Evolutionary conservation across 2,797 vertebrate species (phyloP), one percentile per base, ranked within the genome.

Genomic region (Clarias platycephalus): DNA sequence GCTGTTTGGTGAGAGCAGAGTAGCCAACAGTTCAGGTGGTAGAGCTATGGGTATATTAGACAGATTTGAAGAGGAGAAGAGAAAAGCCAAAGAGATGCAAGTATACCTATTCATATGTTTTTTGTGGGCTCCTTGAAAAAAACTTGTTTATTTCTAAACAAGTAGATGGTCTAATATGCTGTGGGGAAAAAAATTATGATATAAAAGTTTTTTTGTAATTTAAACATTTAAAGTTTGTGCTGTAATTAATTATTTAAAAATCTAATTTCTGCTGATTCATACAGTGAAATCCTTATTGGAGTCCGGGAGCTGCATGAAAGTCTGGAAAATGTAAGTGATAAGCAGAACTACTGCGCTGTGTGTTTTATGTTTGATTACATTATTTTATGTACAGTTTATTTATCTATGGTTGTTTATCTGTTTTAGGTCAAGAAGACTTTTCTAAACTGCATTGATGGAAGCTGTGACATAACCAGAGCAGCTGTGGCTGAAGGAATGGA

Each of bases 21-120:
- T 80, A 31, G 15, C 91, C 83, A 90, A 88, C 90, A 92, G 94
- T 86, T 89, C 90, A 58, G 0, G 84, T 86, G 92, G 91, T 88
- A 95, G 94, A 92, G 70, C 78, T 55, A 94, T 93, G 91, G 93
- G 85, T 64, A 84, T 96, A 78, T 91, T 97, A 81, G 96, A 97
- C 82, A 95, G 91, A 88, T 99, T 97, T 95, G 96, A 98, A 90
- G 94, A 93, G 63, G 95, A 95, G 88, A 98, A 93, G 90, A 96
- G 93, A 94, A 96, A 91, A 87, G 92, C 94, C 84, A 96, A 97
- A 93, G 97, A 97, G 89, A 97, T 95, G 91, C 89, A 88, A 75
- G 95, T 97, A 58, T 9, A 78, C 18, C 34, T 62, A 9, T 0
- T 85, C 67, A 86, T 66, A 82, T 80, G 4, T 37, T 24, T 26